These are phyloP conservation scores for Prionailurus bengalensis DNA, from an alignment of 2,113 vertebrate species.

Conservation along the genomic window DNA sequence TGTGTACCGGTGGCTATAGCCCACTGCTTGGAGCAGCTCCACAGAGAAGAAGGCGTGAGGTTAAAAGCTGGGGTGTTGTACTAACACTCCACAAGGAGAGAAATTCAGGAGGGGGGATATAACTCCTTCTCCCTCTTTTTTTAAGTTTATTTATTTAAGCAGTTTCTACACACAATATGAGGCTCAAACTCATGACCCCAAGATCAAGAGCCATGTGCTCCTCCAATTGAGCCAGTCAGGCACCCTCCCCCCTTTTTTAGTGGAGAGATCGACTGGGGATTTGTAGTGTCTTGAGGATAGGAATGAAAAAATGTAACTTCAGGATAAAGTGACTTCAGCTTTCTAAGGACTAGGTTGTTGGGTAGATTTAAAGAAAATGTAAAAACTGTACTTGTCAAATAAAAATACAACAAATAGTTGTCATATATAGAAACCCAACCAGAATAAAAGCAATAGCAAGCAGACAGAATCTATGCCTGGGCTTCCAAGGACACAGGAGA, in stretches of 20 bases:
- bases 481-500: background rate
- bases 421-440: background rate
- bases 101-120: background rate
- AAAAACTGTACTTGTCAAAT: slow-evolving; percentile 14
- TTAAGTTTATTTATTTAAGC: background rate
- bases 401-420: background rate
- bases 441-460: slow-evolving; percentile 13
- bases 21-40: background rate
- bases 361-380: background rate
- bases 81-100: background rate
- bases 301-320: background rate
- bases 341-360: slow-evolving; percentile 30
- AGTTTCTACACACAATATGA: background rate
- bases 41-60: background rate
- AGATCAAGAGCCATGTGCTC: background rate
- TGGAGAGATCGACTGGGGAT: background rate
- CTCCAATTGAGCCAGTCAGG: background rate
- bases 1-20: background rate
- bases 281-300: slow-evolving; percentile 15
- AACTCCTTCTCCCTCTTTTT: background rate
- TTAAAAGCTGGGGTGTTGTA: background rate
- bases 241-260: background rate
- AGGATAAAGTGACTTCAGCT: background rate
- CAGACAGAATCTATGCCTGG: background rate
- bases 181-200: background rate